Base-by-base conservation (phyloP, 2,797 vertebrate species). In the Remorina albescens region DNA sequence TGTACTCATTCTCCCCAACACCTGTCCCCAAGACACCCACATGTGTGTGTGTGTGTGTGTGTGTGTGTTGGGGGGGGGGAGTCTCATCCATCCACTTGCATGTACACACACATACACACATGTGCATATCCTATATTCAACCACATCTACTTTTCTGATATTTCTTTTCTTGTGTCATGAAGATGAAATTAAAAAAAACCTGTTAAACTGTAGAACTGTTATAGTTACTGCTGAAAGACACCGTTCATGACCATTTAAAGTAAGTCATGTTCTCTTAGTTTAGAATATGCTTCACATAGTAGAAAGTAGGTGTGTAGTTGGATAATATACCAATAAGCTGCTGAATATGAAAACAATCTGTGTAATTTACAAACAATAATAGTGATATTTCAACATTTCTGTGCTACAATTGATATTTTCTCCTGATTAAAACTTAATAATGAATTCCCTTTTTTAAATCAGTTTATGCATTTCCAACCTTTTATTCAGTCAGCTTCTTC, bases 1-100 rank as follows among this genome's bases (percentile, higher is more conserved):
- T 84, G 76, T 87, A 84, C 82, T 66, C 81, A 57, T 73, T 79
- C 71, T 80, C 71, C 73, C 84, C 88, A 86, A 89, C 90, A 94
- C 91, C 89, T 92, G 86, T 88, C 86, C 81, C 84, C 76, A 58
- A 80, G 80, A 82, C 85, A 82, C 78, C 63, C 76, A 37, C 21
- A 19, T 66, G 11, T 65, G 41, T 34, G n/a, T 36, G 64, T 36
- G 53, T 59, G 61, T 51, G 28, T 53, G 46, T 30, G 39, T 28
- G 59, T 37, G 55, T 54, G 51, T 73, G 62, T n/a, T n/a, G n/a
- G n/a, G n/a, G n/a, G n/a, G n/a, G n/a, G n/a, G n/a, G n/a, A n/a
- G 71, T 78, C 46, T 85, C 75, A 84, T 84, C 71, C 59, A 87
- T 83, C 81, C 67, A 61, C 65, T 82, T 56, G 34, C 41, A 66